Percentiles rank a stretch among this genome's conserved stretches.
Conservation (phyloP, 2,888 invertebrate genomes). For the Clostera curtula region DNA sequence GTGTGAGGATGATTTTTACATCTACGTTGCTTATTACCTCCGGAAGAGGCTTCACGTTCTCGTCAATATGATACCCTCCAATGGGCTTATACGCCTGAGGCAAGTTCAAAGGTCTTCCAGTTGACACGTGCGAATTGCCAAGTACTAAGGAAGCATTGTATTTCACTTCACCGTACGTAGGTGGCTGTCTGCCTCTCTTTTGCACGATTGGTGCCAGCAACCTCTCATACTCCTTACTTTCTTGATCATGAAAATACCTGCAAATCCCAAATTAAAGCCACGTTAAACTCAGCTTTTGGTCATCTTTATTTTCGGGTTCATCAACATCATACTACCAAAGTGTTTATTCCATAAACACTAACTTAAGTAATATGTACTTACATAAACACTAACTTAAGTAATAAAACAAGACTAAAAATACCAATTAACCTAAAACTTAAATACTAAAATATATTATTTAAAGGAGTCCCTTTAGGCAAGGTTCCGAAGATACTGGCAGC, state of each 20-base stretch:
- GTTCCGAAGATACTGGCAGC: too few relatives aligned
- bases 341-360: too few relatives aligned
- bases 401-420: too few relatives aligned
- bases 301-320: too few relatives aligned
- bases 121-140: constrained; percentile 40
- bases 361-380: too few relatives aligned
- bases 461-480: too few relatives aligned
- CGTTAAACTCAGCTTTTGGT: too few relatives aligned
- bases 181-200: constrained; percentile 30
- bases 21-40: constrained; percentile 20
- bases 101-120: constrained; percentile 26
- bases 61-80: constrained; percentile 47
- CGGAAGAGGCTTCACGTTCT: constrained; percentile 35
- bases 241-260: constrained; percentile 8
- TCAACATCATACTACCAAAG: too few relatives aligned
- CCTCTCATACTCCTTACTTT: constrained; percentile 14
- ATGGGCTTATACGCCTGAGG: constrained; percentile 43
- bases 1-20: not conserved
- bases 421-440: too few relatives aligned
- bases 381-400: too few relatives aligned
- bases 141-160: constrained; percentile 44
- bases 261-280: constrained; percentile 1
- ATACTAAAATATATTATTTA: too few relatives aligned
- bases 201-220: constrained; percentile 23
- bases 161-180: constrained; percentile 28